A percentile compares a stretch with the other conserved stretches of the same genome.
phyloP scores from a whole-genome alignment of 1,140 invertebrate species.

The Archivesica marissinica region DNA sequence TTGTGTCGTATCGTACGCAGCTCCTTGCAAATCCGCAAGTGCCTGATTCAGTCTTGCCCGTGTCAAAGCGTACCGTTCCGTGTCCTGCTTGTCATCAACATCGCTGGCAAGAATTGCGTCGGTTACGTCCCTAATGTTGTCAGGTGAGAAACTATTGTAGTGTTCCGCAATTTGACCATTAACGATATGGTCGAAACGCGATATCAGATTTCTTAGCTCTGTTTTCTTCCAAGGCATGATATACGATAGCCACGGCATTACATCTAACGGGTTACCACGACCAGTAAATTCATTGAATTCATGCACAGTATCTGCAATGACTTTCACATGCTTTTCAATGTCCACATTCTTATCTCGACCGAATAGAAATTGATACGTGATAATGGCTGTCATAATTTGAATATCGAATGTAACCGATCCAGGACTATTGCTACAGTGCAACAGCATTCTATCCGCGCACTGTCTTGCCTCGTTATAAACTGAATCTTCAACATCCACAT shows the following conservation, averaged over 20 bases:
- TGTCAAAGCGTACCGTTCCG: neutral
- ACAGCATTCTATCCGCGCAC: neutral
- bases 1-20: slow-evolving; percentile 91
- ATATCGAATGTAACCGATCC: neutral
- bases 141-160: neutral
- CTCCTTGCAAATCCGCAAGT: slow-evolving; percentile 58
- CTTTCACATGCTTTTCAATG: neutral
- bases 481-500: neutral
- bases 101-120: slow-evolving; percentile 5
- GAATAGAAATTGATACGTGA: neutral
- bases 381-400: neutral
- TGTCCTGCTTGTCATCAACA: neutral
- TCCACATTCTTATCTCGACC: neutral
- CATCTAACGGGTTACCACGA: slow-evolving; percentile 60
- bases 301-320: neutral
- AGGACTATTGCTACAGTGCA: neutral
- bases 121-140: slow-evolving; percentile 1
- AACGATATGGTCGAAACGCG: neutral
- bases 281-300: slow-evolving; percentile 37
- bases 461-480: neutral
- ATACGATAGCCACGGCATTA: slow-evolving; percentile 62
- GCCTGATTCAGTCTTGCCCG: neutral
- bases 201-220: slow-evolving; percentile 2
- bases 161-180: neutral
- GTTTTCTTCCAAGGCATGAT: slow-evolving; percentile 45